These are phyloP conservation scores for Leptopilina boulardi DNA, from an alignment of 1,140 invertebrate species.

Conservation along the genomic window DNA sequence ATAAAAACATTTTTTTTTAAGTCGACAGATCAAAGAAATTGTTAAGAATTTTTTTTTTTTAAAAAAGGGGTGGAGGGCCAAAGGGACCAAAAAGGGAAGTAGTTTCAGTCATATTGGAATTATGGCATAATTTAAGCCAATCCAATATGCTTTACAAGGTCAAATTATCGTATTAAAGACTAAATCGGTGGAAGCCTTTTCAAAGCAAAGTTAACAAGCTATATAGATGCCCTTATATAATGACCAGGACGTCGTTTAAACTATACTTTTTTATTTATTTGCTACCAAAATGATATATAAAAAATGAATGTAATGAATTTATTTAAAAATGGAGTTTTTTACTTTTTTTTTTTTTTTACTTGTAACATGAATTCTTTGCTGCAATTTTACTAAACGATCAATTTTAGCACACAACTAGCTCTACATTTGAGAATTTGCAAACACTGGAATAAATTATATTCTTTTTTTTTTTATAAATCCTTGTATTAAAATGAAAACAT, in stretches of 20 bases:
- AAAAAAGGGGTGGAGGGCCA: constrained; percentile 3
- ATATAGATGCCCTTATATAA: constrained; percentile 62
- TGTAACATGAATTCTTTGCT: neutral
- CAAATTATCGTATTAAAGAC: constrained; percentile 64
- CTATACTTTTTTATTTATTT: neutral
- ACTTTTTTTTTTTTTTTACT: too few species aligned
- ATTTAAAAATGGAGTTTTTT: too few species aligned
- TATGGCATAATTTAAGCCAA: constrained; percentile 58
- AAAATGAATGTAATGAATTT: too few species aligned
- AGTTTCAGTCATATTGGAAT: constrained; percentile 44
- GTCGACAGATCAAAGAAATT: neutral
- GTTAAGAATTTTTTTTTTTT: too few species aligned
- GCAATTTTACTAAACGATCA: neutral
- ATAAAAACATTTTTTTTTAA: neutral
- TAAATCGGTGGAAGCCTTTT: constrained; percentile 66
- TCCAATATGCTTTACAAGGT: constrained; percentile 67
- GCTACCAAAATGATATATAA: too few species aligned
- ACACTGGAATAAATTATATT: neutral
- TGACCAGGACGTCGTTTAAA: constrained; percentile 33
- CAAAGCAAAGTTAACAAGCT: constrained; percentile 62
- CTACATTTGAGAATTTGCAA: constrained; percentile 1
- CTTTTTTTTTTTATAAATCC: too few species aligned
- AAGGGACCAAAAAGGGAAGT: neutral
- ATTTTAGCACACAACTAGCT: neutral
- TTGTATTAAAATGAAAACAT: too few species aligned